Evolutionary conservation across 2,113 vertebrate genomes (phyloP).

Genomic region (Heteronetta atricapilla): DNA sequence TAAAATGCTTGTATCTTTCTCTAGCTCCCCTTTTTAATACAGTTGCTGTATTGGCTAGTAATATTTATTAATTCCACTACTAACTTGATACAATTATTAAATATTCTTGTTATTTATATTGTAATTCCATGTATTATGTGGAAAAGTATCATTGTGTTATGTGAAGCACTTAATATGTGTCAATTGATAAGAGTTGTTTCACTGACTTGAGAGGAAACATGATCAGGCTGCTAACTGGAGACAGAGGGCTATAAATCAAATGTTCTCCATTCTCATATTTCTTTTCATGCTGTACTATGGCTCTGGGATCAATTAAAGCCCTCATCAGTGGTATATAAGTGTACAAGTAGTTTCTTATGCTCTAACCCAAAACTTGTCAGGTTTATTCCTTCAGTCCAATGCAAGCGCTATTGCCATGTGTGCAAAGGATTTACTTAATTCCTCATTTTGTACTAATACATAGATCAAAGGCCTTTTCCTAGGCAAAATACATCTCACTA

Average conservation of each 20-base stretch:
- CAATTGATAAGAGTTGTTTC: background rate
- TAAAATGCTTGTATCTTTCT: background rate
- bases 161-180: background rate
- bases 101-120: background rate
- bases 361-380: background rate
- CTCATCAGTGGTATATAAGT: background rate
- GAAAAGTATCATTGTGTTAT: background rate
- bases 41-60: background rate
- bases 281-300: background rate
- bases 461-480: background rate
- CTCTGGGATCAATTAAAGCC: background rate
- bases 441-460: background rate
- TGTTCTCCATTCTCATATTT: background rate
- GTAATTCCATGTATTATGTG: background rate
- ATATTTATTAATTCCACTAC: background rate
- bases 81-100: background rate
- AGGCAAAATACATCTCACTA: background rate
- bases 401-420: background rate
- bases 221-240: background rate
- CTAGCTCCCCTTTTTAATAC: background rate
- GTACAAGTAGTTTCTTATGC: background rate
- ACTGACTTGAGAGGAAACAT: background rate
- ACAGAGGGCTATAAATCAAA: background rate
- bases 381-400: background rate
- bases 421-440: background rate